Base-by-base conservation (phyloP, 2,888 invertebrate species). In the Cryptus armator region DNA sequence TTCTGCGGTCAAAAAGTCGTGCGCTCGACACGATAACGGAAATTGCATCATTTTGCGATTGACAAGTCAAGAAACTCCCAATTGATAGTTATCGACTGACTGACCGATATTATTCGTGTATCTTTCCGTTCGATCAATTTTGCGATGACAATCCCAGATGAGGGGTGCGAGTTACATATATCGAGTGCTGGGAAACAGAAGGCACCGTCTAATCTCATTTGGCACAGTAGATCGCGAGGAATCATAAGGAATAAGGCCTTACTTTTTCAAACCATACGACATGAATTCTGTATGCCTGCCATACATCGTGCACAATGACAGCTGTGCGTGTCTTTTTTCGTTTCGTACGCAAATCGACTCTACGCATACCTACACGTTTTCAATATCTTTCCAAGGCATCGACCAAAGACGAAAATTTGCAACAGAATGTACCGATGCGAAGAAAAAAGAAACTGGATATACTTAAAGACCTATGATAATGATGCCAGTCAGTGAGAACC, bases 331-430 rank as follows among this genome's bases (percentile, higher is more conserved):
- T 5, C 62, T 32, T 29, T 19, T 24, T 14, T 32, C 59, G 62
- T 62, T 62, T 62, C 32, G 24, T 62, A 29, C 29, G 62, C n/a
- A 32, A 32, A 62, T 32, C 32, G 29, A 32, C 29, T 5, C 29
- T 59, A 24, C 24, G n/a, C n/a, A n/a, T n/a, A 59, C 29, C 14
- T 29, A 14, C 62, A 32, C 32, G 29, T 37, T 29, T 6, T 32
- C 62, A 6, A 32, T 32, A n/a, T 14, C 14, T 62, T 29, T 12
- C 62, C 14, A 1, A 0, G 32, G 29, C 62, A 62, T n/a, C 32
- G 29, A 12, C 29, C 24, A 32, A 32, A 29, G 62, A 62, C 62
- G 32, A 62, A 62, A 62, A 62, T 62, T 62, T 62, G 32, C 62
- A 32, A 62, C 14, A 62, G 14, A 62, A 62, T 62, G 62, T 29